Evolutionary conservation across 2,113 vertebrate species (phyloP).

Genomic region (Mobula hypostoma): DNA sequence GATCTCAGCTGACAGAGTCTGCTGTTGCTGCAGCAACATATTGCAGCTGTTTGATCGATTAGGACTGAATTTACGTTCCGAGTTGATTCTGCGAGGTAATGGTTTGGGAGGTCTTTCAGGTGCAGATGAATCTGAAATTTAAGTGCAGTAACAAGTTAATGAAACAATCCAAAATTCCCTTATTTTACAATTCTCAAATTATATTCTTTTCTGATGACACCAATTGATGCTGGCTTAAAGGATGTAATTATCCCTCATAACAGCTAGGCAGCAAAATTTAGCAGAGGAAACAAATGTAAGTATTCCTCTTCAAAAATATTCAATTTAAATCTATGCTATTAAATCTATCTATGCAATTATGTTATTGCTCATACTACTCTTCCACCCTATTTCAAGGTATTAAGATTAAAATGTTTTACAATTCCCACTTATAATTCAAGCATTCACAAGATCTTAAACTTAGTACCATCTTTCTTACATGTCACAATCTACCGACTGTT

Average conservation of each 20-base stretch:
- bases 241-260: background rate
- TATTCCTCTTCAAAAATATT: no score
- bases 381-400: background rate
- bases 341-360: background rate
- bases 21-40: conserved; percentile 44
- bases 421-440: background rate
- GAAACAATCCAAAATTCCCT: background rate
- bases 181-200: background rate
- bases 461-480: background rate
- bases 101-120: conserved; percentile 92
- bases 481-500: background rate
- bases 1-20: conserved; percentile 79
- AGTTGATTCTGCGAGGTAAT: conserved; percentile 82
- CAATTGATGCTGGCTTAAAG: background rate
- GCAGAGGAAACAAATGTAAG: no score
- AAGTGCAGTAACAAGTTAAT: background rate
- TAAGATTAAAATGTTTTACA: background rate
- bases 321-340: background rate
- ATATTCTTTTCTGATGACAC: background rate
- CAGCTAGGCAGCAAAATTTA: background rate
- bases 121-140: conserved; percentile 68
- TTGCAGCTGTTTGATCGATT: conserved; percentile 43
- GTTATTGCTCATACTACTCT: background rate
- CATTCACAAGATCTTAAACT: background rate
- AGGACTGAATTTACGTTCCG: conserved; percentile 73